Evolutionary conservation across 2,888 invertebrate species (phyloP), one percentile per base, ranked within the genome.

Genomic region (Cheilosia soror): DNA sequence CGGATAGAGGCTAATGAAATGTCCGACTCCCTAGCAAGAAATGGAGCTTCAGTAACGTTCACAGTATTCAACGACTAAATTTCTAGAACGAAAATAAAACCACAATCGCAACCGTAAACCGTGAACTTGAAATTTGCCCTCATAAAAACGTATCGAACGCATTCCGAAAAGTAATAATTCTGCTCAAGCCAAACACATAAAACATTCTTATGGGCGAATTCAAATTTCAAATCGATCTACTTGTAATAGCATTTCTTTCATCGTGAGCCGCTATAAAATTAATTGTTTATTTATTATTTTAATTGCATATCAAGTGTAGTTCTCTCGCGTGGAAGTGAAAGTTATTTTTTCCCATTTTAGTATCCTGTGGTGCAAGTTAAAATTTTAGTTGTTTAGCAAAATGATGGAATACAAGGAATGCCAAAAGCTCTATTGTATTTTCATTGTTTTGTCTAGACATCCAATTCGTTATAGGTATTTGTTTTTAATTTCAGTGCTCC

Each of bases 231-330:
- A 62, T 69, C 63, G 63, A 78, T 69, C 47, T 13, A 51, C 5
- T 49, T 63, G 47, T 53, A 37, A 55, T 65, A 42, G 31, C 47
- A 53, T 60, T 53, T 66, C 82, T 72, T 72, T 82, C 82, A 77
- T 72, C 82, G 15, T 27, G 5, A n/a, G 60, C 42, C 9, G 15
- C 47, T 37, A 49, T 77, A 49, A 62, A 47, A 27, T n/a, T 62
- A 60, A 57, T 66, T 72, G 80, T 81, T 81, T 82, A 53, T 81
- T 81, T 82, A 53, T 77, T 65, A 9, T 55, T 69, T 75, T 33
- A 60, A 73, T 33, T 73, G 51, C 49, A 66, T 20, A 37, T 72
- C 27, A 51, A 37, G 27, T 9, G 5, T 13, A 40, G 25, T 9
- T 44, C 20, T 31, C 31, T 9, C 31, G 40, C 15, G 55, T 31